Conservation (phyloP, 2,888 invertebrate species). For the Tryphoninae sp. region DNA sequence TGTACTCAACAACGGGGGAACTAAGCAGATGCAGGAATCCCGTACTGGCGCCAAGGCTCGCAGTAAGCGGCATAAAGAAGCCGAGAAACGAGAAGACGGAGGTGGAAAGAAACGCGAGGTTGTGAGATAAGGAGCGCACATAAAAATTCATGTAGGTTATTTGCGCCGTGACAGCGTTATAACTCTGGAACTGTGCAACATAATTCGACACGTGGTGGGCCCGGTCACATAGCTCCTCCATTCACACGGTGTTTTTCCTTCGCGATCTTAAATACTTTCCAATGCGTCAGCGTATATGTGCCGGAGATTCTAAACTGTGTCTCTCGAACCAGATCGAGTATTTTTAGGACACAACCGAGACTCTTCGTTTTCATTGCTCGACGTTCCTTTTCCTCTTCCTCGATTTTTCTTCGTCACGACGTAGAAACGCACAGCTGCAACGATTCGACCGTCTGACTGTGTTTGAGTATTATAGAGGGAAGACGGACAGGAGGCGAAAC, state of each 20-base stretch:
- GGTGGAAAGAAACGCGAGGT: conserved; percentile 34
- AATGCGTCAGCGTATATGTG: conserved; percentile 18
- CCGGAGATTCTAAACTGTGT: conserved; percentile 35
- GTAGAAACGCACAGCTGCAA: conserved; percentile 53
- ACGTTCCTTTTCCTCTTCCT: conserved; percentile 30
- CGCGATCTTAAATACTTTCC: conserved; percentile 8
- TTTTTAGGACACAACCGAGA: conserved; percentile 52
- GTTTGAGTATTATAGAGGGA: conserved; percentile 15
- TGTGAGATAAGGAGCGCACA: conserved; percentile 59
- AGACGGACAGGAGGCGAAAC: conserved; percentile 17
- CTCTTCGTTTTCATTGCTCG: conserved; percentile 48
- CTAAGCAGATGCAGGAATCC: conserved; percentile 80
- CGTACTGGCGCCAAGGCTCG: conserved; percentile 75
- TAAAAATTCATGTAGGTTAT: conserved; percentile 42
- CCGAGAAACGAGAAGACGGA: conserved; percentile 62
- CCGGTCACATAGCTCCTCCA: background rate
- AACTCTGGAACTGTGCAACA: conserved; percentile 46
- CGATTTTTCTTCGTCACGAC: conserved; percentile 36
- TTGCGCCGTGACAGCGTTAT: conserved; percentile 47
- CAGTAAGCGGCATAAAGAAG: conserved; percentile 68
- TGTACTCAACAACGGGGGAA: conserved; percentile 61
- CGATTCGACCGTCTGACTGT: conserved; percentile 39
- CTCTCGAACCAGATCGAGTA: conserved; percentile 50
- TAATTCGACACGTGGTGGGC: conserved; percentile 7
- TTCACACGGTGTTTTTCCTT: conserved; percentile 11